Percentiles rank a stretch among this genome's conserved stretches.
Evolutionary conservation across 2,113 vertebrate species (phyloP).

Genomic region (Tachysurus fulvidraco): DNA sequence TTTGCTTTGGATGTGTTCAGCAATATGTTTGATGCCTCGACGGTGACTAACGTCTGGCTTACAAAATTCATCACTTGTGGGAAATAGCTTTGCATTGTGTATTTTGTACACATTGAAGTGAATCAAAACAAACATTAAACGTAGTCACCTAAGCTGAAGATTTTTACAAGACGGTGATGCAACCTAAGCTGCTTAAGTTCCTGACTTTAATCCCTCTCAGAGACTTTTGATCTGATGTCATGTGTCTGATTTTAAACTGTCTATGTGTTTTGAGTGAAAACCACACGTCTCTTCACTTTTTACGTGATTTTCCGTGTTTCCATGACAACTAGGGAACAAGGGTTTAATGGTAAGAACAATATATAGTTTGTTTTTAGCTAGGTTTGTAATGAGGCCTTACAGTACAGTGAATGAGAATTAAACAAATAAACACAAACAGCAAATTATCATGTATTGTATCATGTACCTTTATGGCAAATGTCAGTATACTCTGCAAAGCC

Average conservation of each 20-base stretch:
- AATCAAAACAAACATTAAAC: not conserved
- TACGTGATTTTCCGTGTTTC: not conserved
- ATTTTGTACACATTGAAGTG: not conserved
- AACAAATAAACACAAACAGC: not conserved
- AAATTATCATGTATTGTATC: not conserved
- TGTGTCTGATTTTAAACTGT: slow-evolving; percentile 10
- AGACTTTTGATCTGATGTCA: slow-evolving; percentile 19
- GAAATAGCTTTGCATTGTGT: not conserved
- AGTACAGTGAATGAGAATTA: not conserved
- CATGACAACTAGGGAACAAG: not conserved
- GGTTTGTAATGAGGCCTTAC: not conserved
- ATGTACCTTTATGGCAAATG: not conserved
- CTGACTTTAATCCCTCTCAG: not conserved
- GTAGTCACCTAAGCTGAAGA: not conserved
- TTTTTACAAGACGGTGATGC: slow-evolving; percentile 19
- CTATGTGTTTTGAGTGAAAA: slow-evolving; percentile 1
- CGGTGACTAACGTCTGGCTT: slow-evolving; percentile 36
- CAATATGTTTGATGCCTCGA: slow-evolving; percentile 32
- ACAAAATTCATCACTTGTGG: not conserved
- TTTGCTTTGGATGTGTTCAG: not conserved
- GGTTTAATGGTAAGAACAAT: not conserved
- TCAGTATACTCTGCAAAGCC: not conserved
- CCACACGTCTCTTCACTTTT: not conserved
- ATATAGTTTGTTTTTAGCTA: not conserved
- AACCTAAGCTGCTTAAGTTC: slow-evolving; percentile 16